Base-by-base conservation (phyloP, 2,888 invertebrate genomes). In the Steromphala cineraria region DNA sequence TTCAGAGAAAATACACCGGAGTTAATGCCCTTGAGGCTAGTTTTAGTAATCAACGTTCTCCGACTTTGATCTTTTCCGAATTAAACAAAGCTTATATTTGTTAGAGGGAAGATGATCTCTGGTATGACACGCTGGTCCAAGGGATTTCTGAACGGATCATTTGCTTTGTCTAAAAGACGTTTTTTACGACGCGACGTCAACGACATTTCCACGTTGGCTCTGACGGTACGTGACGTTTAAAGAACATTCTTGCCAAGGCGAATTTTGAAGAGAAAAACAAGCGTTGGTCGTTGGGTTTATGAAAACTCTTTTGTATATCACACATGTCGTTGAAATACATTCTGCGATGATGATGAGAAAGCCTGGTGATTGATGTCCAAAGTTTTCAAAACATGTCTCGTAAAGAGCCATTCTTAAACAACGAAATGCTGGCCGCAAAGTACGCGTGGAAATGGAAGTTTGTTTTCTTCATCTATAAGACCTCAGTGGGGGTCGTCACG, bases 81-180 rank as follows among this genome's bases (percentile, higher is more conserved):
- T 62, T 62, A 62, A 62, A 62, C 62, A 62, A 62, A 62, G 62
- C 24, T 62, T 62, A 62, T 62, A 28, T 62, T 62, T 62, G 62
- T 62, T 13, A 24, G 62, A 62, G 28, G 21, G 28, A 62, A 21
- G 62, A 28, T 13, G 28, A 62, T 24, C 56, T n/a, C 28, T 28
- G 28, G 13, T 62, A 28, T 10, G 28, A 62, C 62, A 62, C 62
- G 28, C 24, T 10, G 7, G 62, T 62, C 62, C 62, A 10, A 24
- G 15, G 62, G 28, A 62, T 62, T 62, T 62, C n/a, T 62, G 62
- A 15, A 62, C 62, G 62, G 62, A 62, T 62, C 62, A 62, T 62
- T 62, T 62, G 28, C 28, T 2, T 62, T 62, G 62, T 62, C 62
- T 28, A 62, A 62, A 15, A 8, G 15, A 62, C 24, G 28, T 62